phyloP scores from a whole-genome alignment of 2,888 invertebrate genomes.

The Lasioglossum malachurum region DNA sequence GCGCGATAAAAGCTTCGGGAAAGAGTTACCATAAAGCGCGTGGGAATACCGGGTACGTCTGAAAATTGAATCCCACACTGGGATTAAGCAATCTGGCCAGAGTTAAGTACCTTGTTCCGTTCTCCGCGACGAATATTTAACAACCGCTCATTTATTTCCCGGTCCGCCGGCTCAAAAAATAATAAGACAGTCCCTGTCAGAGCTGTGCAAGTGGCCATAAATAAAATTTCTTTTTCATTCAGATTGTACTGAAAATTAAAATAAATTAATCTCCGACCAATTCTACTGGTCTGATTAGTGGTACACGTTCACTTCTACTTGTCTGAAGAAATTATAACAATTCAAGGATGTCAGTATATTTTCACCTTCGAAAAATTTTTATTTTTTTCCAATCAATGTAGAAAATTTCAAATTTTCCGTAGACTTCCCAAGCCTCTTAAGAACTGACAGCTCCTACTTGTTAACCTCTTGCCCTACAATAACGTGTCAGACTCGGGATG shows the following conservation, averaged over 20 bases:
- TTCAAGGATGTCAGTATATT: not conserved
- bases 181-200: not conserved
- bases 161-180: no score
- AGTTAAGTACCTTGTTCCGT: not conserved
- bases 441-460: not conserved
- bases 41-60: not conserved
- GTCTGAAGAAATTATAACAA: not conserved
- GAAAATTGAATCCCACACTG: not conserved
- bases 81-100: not conserved
- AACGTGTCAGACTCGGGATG: no score
- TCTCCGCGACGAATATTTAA: not conserved
- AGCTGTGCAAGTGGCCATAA: not conserved
- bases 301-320: not conserved
- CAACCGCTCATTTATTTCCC: not conserved
- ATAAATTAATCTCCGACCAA: not conserved
- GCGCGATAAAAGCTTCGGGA: not conserved
- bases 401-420: no score
- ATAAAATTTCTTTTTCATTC: not conserved
- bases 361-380: not conserved
- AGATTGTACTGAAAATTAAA: not conserved
- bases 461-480: no score
- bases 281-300: not conserved
- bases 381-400: not conserved
- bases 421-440: not conserved
- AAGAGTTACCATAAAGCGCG: not conserved